phyloP scores from a whole-genome alignment of 2,113 vertebrate species.

The Tachysurus vachellii region DNA sequence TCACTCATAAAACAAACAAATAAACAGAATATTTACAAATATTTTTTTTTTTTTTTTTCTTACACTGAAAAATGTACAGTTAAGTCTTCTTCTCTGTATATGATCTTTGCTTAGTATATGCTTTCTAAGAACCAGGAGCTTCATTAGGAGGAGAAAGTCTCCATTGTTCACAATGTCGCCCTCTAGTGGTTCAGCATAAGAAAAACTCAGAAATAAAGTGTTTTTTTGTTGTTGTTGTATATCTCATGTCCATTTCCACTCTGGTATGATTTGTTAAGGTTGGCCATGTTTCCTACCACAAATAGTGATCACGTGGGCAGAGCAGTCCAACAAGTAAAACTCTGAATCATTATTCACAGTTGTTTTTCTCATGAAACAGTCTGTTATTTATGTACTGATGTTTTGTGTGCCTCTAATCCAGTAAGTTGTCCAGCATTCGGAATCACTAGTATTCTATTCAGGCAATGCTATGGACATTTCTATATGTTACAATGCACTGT shows the following conservation, averaged over 20 bases:
- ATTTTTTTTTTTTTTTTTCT: constrained; percentile 72
- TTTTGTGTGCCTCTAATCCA: constrained; percentile 30
- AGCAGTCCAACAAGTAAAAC: constrained; percentile 23
- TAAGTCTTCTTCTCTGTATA: constrained; percentile 56
- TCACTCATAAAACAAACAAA: constrained; percentile 67
- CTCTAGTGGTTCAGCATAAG: constrained; percentile 67
- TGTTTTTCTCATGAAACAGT: constrained; percentile 12
- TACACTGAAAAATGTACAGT: constrained; percentile 81
- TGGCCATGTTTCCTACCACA: constrained; percentile 12
- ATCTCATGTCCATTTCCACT: constrained; percentile 17
- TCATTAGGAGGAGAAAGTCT: constrained; percentile 41
- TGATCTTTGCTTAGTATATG: constrained; percentile 57
- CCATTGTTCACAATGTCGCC: constrained; percentile 59
- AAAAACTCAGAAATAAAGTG: constrained; percentile 66
- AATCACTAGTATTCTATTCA: not conserved
- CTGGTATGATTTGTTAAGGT: constrained; percentile 9
- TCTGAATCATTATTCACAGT: constrained; percentile 35
- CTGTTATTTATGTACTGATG: constrained; percentile 13
- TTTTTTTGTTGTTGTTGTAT: constrained; percentile 42
- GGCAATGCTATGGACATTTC: constrained; percentile 16
- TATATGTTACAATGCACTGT: constrained; percentile 35
- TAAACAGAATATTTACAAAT: constrained; percentile 83
- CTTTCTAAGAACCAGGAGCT: constrained; percentile 47
- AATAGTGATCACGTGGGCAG: constrained; percentile 7
- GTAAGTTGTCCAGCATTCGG: constrained; percentile 17